Evolutionary conservation across 2,113 vertebrate species (phyloP).

Genomic region (Amphilophus citrinellus): DNA sequence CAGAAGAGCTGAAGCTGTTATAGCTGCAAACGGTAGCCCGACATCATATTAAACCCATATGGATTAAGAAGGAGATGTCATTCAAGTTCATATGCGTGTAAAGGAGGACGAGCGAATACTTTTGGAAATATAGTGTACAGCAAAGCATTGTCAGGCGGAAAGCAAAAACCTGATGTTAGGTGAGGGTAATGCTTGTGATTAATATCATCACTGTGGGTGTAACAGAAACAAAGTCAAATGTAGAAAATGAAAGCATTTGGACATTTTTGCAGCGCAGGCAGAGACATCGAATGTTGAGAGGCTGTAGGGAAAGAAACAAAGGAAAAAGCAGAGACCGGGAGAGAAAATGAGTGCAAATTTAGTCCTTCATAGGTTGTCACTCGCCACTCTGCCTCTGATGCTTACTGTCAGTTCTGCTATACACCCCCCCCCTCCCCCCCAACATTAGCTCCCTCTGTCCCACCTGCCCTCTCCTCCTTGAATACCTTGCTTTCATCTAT

Average conservation of each 20-base stretch:
- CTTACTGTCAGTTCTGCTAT: slow-evolving; percentile 18
- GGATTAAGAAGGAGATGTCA: too few relatives aligned
- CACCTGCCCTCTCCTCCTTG: slow-evolving; percentile 47
- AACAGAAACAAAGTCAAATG: not conserved
- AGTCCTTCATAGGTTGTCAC: slow-evolving; percentile 37
- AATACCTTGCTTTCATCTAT: slow-evolving; percentile 54
- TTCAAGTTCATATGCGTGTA: too few relatives aligned
- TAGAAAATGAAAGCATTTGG: not conserved
- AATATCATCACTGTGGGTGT: not conserved
- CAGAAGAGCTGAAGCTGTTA: too few relatives aligned
- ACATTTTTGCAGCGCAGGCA: not conserved
- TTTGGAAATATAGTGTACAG: too few relatives aligned
- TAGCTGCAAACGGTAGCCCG: too few relatives aligned
- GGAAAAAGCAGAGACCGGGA: not conserved
- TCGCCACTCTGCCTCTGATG: slow-evolving; percentile 26
- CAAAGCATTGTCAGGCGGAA: too few relatives aligned
- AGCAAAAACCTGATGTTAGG: not conserved
- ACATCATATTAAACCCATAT: too few relatives aligned
- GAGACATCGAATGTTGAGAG: not conserved
- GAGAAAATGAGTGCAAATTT: slow-evolving; percentile 47
- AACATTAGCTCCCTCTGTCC: slow-evolving; percentile 1
- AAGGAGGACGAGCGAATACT: too few relatives aligned
- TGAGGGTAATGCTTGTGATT: not conserved
- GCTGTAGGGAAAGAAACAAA: slow-evolving; percentile 7
- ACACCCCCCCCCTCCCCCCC: not conserved